Evolutionary conservation across 2,888 invertebrate genomes (phyloP).

Genomic region (Deilephila porcellus): DNA sequence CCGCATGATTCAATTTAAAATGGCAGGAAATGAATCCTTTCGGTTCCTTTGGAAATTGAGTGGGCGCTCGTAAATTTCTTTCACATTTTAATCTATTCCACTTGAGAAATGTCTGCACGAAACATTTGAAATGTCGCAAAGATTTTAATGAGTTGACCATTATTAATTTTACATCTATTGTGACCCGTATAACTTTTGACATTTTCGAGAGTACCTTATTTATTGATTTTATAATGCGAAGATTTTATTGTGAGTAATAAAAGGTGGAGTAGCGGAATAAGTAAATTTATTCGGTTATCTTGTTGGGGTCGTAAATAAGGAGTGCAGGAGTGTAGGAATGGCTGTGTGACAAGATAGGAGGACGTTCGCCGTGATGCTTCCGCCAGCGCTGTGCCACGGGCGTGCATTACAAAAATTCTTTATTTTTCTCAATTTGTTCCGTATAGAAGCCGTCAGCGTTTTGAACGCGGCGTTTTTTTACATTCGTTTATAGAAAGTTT

Average conservation of each 20-base stretch:
- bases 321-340: slow-evolving; percentile 67
- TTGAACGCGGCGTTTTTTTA: slow-evolving; percentile 36
- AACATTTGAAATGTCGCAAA: neutral
- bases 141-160: neutral
- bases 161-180: neutral
- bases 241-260: slow-evolving; percentile 27
- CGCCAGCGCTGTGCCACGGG: slow-evolving; percentile 58
- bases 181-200: neutral
- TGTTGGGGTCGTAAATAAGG: slow-evolving; percentile 62
- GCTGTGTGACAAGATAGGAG: slow-evolving; percentile 75
- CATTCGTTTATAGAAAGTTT: no score
- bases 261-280: slow-evolving; percentile 49
- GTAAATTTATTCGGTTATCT: slow-evolving; percentile 63
- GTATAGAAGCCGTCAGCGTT: slow-evolving; percentile 49
- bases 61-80: slow-evolving; percentile 46
- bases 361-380: slow-evolving; percentile 67
- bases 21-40: slow-evolving; percentile 49
- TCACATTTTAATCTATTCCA: slow-evolving; percentile 45
- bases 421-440: slow-evolving; percentile 62
- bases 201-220: neutral
- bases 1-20: slow-evolving; percentile 45
- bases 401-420: slow-evolving; percentile 70
- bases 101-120: neutral
- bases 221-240: slow-evolving; percentile 26
- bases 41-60: slow-evolving; percentile 44